Base-by-base conservation (phyloP, 35 echinoderm and acorn worm genomes). In the Patiria miniata region DNA sequence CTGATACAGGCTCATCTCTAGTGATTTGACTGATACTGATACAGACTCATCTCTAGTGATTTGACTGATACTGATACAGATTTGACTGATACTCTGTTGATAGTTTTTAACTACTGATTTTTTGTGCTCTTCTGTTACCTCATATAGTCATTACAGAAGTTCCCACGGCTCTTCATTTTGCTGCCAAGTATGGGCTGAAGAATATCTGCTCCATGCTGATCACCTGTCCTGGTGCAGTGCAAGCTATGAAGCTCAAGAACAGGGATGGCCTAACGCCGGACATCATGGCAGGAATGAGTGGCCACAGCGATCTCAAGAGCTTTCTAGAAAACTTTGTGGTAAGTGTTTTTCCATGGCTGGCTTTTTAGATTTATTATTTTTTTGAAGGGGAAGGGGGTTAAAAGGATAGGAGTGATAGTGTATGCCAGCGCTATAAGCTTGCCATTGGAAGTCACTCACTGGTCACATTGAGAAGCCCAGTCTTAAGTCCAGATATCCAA, bases 121-220 rank as follows among this genome's bases (percentile, higher is more conserved):
- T 47, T 47, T 47, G 42, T 47, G 12, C 12, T 47, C 4, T 47
- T 47, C 4, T 47, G 4, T 47, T 4, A 6, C 42, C 42, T 47
- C 15, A 2, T 36, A 36, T 30, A 73, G 65, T 15, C 10, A 22
- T 44, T 19, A 81, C 78, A 60, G 42, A 57, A 36, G 30, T 84
- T 78, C 93, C 93, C 8, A 95, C 93, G 28, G 89, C 90, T 14
- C 80, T 95, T 14, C 93, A 95, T 58, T 95, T 95, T 89, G 89
- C 93, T 12, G 89, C 93, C 78, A 91, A 79, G 57, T 88, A 90
- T 80, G 89, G 93, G 16, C 81, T 95, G 22, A 91, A 83, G 39
- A 85, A 29, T 23, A 84, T 95, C 18, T 88, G 89, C 34, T 56
- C 77, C 40, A 83, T 88, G 30, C 57, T 95, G 23, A 33, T 78